phyloP scores from a whole-genome alignment of 2,113 vertebrate species.

The Petrocephalus zakoni region DNA sequence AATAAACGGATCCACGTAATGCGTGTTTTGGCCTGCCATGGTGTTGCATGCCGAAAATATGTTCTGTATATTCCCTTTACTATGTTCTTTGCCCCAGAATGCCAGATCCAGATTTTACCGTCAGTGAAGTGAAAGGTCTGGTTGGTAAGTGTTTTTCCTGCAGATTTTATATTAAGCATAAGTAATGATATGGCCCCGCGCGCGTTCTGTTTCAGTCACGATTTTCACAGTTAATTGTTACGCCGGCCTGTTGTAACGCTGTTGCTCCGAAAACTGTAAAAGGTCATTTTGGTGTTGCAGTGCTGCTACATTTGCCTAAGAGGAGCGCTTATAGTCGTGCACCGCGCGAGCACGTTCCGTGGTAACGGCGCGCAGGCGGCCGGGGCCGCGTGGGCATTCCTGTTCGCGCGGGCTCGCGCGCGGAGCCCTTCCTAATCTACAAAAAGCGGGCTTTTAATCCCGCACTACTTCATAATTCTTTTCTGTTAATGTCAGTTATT shows the following conservation, averaged over 20 bases:
- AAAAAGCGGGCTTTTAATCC: not conserved
- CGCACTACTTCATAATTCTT: not conserved
- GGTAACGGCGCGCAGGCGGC: not conserved
- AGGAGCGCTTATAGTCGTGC: not conserved
- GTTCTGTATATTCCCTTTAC: not conserved
- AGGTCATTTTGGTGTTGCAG: not conserved
- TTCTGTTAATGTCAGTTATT: not conserved
- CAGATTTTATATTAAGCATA: not conserved
- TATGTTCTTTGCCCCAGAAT: slow-evolving; percentile 65
- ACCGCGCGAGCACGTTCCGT: not conserved
- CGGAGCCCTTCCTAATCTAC: not conserved
- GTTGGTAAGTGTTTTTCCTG: slow-evolving; percentile 78
- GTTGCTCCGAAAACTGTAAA: not conserved
- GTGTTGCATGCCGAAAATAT: not conserved
- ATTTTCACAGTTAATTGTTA: not conserved
- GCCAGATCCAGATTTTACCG: slow-evolving; percentile 87
- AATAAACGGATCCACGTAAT: not conserved
- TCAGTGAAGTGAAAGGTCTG: slow-evolving; percentile 89
- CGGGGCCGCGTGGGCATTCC: not conserved
- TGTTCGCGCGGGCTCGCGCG: not conserved
- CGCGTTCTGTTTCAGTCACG: not conserved
- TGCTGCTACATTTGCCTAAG: not conserved
- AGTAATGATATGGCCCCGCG: not conserved
- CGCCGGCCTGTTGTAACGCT: not conserved
- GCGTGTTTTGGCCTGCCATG: not conserved